Evolutionary conservation across 1,140 invertebrate genomes (phyloP), one percentile per base, ranked within the genome.

Genomic region (Euglossa dilemma): DNA sequence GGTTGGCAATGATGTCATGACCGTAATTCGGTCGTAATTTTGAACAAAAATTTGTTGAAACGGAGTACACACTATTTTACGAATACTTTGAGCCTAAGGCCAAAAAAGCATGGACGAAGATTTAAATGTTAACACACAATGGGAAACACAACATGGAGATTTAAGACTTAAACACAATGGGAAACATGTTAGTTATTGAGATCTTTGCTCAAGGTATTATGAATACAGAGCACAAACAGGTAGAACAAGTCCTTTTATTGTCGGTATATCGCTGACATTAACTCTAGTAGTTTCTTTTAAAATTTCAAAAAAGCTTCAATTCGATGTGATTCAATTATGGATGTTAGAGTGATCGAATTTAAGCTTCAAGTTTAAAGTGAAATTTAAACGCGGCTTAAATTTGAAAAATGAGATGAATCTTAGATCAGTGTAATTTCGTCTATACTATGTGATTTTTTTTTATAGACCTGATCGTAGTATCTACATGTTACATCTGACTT

Each of bases 251-350:
- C 73, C 71, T 83, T 64, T 70, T 85, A 86, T 77, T 87, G 83
- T 85, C 80, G 64, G 66, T 70, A 82, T 74, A 47, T 77, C 52
- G 52, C 74, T 87, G 77, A 59, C 73, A 63, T 73, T 87, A 86
- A 74, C 57, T 75, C 84, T 88, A 85, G 64, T 89, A 88, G 84
- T 84, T 86, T 88, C 87, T 86, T 89, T 88, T 75, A 57, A 88
- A 89, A 88, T 84, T 74, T 77, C 57, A 59, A 78, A 63, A 77
- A 87, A 86, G 81, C 81, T 87, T 83, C 79, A 79, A 87, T 89
- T 88, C 73, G 84, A 86, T 84, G 87, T 86, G 70, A 88, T 85
- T 83, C 73, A 75, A 89, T 83, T 88, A 77, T 88, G 86, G 73
- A 85, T 85, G 83, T 78, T 88, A 88, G 87, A 80, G 70, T 70